These are phyloP conservation scores for Trisateles emortualis DNA, from an alignment of 2,888 invertebrate species.

Conservation along the genomic window DNA sequence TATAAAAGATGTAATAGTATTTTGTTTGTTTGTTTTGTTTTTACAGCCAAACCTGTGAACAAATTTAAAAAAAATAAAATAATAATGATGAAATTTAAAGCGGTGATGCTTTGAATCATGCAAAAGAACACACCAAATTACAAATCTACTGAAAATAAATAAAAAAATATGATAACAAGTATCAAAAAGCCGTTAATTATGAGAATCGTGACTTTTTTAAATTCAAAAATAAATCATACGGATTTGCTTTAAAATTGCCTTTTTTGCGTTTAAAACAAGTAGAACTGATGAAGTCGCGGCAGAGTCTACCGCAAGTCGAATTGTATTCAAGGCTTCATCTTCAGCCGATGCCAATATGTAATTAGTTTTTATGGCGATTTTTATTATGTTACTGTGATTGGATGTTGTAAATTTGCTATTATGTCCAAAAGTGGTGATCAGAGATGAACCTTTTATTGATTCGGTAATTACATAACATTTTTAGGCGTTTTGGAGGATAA, in stretches of 20 bases:
- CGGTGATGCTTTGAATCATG: no score
- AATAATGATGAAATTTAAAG: no score
- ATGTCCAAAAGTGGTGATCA: conserved; percentile 39
- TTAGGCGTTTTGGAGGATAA: conserved; percentile 18
- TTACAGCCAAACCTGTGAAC: no score
- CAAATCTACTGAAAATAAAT: no score
- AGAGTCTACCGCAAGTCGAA: conserved; percentile 35
- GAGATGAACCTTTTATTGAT: conserved; percentile 40
- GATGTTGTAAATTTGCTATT: conserved; percentile 50
- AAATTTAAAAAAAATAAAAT: no score
- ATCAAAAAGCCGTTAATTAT: background rate
- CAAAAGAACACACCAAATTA: no score
- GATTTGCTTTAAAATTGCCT: background rate
- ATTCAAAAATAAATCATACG: background rate
- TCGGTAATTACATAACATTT: conserved; percentile 26
- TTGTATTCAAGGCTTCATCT: conserved; percentile 40
- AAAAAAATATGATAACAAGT: no score
- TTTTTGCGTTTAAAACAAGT: conserved; percentile 18
- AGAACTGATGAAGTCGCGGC: conserved; percentile 18
- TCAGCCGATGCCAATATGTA: conserved; percentile 39
- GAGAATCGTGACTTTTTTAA: background rate
- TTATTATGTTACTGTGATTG: conserved; percentile 51
- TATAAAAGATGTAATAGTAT: no score
- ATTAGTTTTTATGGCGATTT: conserved; percentile 52
- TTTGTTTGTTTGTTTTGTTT: no score